Evolutionary conservation across 2,797 vertebrate species (phyloP), one percentile per base, ranked within the genome.

Genomic region (Halcyon smyrnensis): DNA sequence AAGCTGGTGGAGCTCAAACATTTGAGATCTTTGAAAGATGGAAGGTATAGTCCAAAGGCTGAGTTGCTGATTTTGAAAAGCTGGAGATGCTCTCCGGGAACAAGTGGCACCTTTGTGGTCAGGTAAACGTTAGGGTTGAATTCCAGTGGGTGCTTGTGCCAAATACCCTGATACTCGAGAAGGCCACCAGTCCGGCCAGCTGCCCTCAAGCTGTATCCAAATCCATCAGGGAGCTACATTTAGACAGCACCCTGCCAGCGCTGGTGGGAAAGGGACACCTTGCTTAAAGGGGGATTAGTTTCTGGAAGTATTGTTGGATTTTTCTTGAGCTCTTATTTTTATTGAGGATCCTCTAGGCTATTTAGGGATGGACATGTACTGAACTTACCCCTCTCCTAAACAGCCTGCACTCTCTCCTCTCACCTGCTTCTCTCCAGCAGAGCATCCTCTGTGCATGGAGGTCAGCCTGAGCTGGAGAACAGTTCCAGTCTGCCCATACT

Each of bases 111-210:
- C 71, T 89, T 84, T 89, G 24, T 70, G 78, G 57, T 83, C 78
- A 96, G 96, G 91, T 95, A 85, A 73, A 90, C 32, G 70, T 87
- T 85, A 48, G 75, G 53, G 84, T 15, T 94, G 81, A 59, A 64
- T 93, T 94, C 85, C 87, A 89, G 36, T 3, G 54, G 48, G 27
- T 74, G 71, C 86, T 68, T 8, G 8, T 93, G 92, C 92, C 88
- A 95, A 94, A 78, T 43, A 51, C 45, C 41, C 78, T 37, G 96
- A 90, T 51, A 97, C 45, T 45, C 0, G 95, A 97, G 91, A 97
- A 97, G 95, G 96, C 81, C 95, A 94, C 71, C 4, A 56, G 64
- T 57, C 50, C 95, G 96, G 94, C 90, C 68, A 43, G 36, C 64
- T 2, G 28, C 96, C 77, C 75, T 78, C n/a, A 0, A 63, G 78